Evolutionary conservation across 2,113 vertebrate species (phyloP).

Genomic region (Lethenteron camtschaticum): DNA sequence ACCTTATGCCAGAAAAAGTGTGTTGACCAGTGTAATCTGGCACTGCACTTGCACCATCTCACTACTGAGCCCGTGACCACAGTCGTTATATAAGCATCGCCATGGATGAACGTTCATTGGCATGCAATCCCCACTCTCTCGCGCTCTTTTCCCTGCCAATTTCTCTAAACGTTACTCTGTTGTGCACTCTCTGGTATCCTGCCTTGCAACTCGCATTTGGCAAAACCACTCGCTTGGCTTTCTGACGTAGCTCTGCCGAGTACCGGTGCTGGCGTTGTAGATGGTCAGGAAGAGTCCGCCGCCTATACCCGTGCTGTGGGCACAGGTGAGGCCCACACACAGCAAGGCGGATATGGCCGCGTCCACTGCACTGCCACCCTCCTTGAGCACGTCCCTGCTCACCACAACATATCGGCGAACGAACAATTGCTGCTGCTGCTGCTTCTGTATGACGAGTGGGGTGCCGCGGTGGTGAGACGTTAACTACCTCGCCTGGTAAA

Average conservation of each 20-base stretch:
- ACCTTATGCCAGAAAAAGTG: too few species aligned
- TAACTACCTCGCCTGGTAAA: background rate
- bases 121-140: too few species aligned
- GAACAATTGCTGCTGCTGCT: background rate
- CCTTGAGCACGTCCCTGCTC: slow-evolving; percentile 40
- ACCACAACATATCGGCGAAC: background rate
- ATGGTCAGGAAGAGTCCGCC: slow-evolving; percentile 73
- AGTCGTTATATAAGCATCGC: too few species aligned
- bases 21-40: too few species aligned
- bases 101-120: too few species aligned
- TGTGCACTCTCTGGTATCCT: too few species aligned
- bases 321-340: slow-evolving; percentile 58
- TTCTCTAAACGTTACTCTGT: too few species aligned
- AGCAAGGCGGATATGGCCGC: slow-evolving; percentile 52
- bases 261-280: slow-evolving; percentile 43
- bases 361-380: slow-evolving; percentile 61
- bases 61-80: too few species aligned
- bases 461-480: background rate
- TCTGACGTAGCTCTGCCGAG: background rate
- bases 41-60: too few species aligned
- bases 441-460: background rate
- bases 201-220: too few species aligned
- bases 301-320: slow-evolving; percentile 79
- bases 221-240: too few species aligned
- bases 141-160: too few species aligned